Evolutionary conservation across 2,797 vertebrate species (phyloP).

Genomic region (Gymnocypris eckloni): DNA sequence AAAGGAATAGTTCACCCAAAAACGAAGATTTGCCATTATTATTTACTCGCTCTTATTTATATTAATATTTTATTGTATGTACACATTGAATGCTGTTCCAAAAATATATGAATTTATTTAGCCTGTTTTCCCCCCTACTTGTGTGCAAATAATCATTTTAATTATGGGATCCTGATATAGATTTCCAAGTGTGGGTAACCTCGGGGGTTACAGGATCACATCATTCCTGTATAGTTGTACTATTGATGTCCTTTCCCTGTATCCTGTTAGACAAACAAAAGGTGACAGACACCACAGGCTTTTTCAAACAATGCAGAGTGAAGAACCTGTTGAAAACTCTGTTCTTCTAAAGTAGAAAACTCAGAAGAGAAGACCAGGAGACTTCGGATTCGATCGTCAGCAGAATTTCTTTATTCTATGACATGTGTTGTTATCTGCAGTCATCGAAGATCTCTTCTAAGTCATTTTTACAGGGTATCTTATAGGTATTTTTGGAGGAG

Average conservation of each 20-base stretch:
- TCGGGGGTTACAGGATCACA: background rate
- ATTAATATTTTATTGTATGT: background rate
- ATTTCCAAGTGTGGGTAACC: background rate
- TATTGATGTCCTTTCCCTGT: slow-evolving; percentile 55
- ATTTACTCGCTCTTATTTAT: background rate
- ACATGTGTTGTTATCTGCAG: too few species aligned
- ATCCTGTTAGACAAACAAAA: slow-evolving; percentile 53
- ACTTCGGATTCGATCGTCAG: too few species aligned
- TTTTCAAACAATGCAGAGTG: slow-evolving; percentile 49
- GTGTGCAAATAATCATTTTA: background rate
- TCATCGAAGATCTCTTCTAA: too few species aligned
- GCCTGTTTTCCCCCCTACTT: too few species aligned
- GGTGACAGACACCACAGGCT: slow-evolving; percentile 38
- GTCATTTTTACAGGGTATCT: too few species aligned
- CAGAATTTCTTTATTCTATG: too few species aligned
- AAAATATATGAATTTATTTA: background rate
- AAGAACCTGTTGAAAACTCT: too few species aligned
- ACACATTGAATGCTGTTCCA: background rate
- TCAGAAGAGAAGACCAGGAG: too few species aligned
- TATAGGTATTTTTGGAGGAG: too few species aligned
- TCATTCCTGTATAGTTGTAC: background rate
- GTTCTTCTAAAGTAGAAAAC: too few species aligned
- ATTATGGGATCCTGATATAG: background rate
- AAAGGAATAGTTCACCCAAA: background rate
- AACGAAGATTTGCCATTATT: background rate